A percentile compares a stretch with the other conserved stretches of the same genome.
Conservation (phyloP, 2,113 vertebrate genomes). For the Pseudopodoces humilis region DNA sequence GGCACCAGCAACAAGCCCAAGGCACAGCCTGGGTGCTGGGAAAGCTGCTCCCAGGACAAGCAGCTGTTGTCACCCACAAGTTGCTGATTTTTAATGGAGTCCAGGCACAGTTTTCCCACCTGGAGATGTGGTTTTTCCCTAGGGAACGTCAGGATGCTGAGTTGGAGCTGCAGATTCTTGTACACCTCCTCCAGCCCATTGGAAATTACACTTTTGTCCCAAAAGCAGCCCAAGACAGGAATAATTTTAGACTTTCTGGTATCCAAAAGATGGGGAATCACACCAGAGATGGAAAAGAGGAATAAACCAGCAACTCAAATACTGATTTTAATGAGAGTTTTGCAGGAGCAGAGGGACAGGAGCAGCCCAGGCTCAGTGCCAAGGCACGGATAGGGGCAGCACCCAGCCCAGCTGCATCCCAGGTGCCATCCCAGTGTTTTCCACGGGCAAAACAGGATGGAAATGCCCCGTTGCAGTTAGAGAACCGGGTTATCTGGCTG, state of each 20-base stretch:
- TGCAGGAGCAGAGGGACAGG: neutral
- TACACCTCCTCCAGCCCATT: neutral
- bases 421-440: neutral
- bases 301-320: neutral
- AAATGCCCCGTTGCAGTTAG: neutral
- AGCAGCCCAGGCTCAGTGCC: neutral
- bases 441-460: neutral
- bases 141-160: neutral
- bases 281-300: neutral
- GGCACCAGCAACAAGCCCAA: rapidly evolving
- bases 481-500: rapidly evolving
- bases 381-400: neutral
- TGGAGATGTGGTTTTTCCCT: neutral
- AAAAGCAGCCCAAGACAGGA: neutral
- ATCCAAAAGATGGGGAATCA: neutral
- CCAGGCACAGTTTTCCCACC: neutral
- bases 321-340: neutral
- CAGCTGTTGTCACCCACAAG: neutral
- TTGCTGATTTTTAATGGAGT: neutral
- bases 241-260: neutral
- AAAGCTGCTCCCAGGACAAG: neutral
- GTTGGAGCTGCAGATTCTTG: neutral
- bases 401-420: neutral
- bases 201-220: neutral
- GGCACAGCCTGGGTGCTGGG: rapidly evolving